phyloP scores from a whole-genome alignment of 2,797 vertebrate species.

The Vespertilio murinus region DNA sequence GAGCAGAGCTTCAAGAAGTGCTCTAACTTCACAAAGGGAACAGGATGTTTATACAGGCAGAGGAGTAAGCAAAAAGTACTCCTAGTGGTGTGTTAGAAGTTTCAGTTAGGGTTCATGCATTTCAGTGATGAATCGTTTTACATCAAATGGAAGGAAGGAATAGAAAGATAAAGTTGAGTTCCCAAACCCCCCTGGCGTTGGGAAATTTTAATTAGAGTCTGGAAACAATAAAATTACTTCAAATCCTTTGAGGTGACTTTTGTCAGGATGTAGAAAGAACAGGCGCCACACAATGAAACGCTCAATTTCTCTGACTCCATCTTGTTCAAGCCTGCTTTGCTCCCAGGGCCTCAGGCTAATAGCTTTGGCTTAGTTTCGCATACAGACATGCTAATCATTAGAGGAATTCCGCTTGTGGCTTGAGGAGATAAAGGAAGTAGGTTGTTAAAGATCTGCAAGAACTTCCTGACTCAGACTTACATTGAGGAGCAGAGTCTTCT shows the following conservation, averaged over 20 bases:
- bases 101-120: background rate
- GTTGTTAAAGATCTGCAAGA: too few species aligned
- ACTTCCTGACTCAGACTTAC: too few species aligned
- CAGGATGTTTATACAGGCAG: background rate
- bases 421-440: background rate
- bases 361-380: background rate
- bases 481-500: too few species aligned
- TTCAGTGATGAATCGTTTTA: background rate
- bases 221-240: too few species aligned
- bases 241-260: too few species aligned
- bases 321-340: background rate
- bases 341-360: background rate
- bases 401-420: background rate
- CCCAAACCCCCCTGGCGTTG: too few species aligned
- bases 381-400: background rate
- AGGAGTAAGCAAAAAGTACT: background rate
- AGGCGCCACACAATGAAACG: too few species aligned
- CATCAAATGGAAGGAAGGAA: background rate
- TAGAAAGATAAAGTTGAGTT: too few species aligned
- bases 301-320: background rate
- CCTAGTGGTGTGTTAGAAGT: background rate
- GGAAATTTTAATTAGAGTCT: too few species aligned
- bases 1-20: background rate
- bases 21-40: background rate
- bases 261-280: background rate